A percentile compares a stretch with the other conserved stretches of the same genome.
Conservation (phyloP, 2,797 vertebrate genomes). For the Chloroceryle amazona region DNA sequence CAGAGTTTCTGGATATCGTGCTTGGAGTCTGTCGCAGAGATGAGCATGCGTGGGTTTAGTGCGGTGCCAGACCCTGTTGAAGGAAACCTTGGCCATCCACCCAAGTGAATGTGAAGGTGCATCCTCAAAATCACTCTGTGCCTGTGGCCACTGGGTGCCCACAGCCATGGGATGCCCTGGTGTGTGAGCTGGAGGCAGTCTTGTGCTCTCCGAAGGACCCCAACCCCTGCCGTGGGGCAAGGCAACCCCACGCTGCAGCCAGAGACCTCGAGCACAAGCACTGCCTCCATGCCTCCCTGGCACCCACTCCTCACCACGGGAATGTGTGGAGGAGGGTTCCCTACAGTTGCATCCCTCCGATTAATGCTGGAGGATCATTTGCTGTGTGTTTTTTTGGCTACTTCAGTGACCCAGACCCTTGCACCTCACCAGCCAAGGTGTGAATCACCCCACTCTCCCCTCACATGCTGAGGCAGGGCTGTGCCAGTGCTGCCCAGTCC, state of each 20-base stretch:
- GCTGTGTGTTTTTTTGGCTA: neutral
- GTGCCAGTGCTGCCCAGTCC: neutral
- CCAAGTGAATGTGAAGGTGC: rapidly evolving
- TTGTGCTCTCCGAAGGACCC: rapidly evolving
- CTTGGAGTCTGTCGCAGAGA: neutral
- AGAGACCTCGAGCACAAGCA: neutral
- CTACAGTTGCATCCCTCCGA: neutral
- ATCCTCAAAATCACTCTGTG: neutral
- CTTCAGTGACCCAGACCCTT: rapidly evolving
- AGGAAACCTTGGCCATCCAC: neutral
- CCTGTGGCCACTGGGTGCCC: rapidly evolving
- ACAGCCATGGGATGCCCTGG: rapidly evolving
- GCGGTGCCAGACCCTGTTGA: rapidly evolving
- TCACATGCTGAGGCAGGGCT: rapidly evolving
- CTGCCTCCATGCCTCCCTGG: neutral
- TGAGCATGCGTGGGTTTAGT: rapidly evolving
- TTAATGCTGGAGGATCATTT: rapidly evolving
- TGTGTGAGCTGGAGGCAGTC: rapidly evolving
- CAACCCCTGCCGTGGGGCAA: neutral
- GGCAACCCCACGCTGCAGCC: constrained; percentile 18
- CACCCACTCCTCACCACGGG: rapidly evolving
- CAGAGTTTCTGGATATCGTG: neutral
- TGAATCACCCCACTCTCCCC: neutral
- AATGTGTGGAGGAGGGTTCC: rapidly evolving
- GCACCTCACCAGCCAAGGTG: rapidly evolving